Evolutionary conservation across 1,140 invertebrate species (phyloP), one percentile per base, ranked within the genome.

Genomic region (Aphis gossypii): DNA sequence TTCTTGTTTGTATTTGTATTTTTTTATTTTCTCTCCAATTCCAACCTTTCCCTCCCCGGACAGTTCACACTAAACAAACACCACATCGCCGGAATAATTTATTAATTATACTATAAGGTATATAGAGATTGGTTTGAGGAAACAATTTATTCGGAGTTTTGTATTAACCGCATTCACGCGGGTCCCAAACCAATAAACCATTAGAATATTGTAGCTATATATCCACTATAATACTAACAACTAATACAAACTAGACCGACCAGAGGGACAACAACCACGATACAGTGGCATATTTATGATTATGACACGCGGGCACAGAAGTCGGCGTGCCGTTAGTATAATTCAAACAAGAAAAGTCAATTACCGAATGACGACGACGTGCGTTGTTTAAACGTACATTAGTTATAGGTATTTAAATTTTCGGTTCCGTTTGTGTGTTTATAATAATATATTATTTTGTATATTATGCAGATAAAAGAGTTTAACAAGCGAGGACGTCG

Each of bases 271-370:
- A 44, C 23, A 25, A 30, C 83, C 83, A 51, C 25, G 21, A 56
- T 44, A 51, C 68, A 23, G 54, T 91, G 90, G 60, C 60, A 91
- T 91, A 82, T 91, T 91, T 91, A 91, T 21, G 90, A 91, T 91
- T 91, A 91, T 68, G 56, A 76, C 60, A 60, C 68, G 90, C 90
- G 60, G 56, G 56, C 60, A 91, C 90, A 91, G 90, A 91, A 91
- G 90, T 91, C 90, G 60, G 90, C 60, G 44, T n/a, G 44, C 90
- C 90, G 56, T 91, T 91, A 91, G 90, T 91, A 76, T 91, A 76
- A 91, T 91, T 91, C 44, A 91, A 91, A 91, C 90, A 91, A 44
- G 90, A 91, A 91, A 91, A 91, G 90, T 68, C 90, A 91, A 91
- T 91, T 91, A 91, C 38, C 44, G 44, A 48, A 51, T 44, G 48